Percentiles rank a stretch among this genome's conserved stretches.
phyloP scores from a whole-genome alignment of 2,888 invertebrate genomes.

The Eristalinus aeneus region DNA sequence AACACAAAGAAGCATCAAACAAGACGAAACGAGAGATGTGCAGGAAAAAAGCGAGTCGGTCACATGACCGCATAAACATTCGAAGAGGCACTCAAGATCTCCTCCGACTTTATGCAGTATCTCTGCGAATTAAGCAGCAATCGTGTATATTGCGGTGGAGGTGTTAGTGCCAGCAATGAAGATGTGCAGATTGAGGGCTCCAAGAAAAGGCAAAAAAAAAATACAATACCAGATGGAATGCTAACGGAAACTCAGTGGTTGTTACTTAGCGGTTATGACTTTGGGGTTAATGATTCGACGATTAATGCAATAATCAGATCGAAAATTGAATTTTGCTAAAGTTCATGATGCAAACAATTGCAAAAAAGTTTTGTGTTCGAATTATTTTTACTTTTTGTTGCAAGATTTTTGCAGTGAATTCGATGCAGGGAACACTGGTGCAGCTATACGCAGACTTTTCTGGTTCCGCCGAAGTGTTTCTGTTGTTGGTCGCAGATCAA shows the following conservation, averaged over 20 bases:
- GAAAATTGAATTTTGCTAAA: slow-evolving; percentile 59
- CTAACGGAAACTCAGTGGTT: slow-evolving; percentile 69
- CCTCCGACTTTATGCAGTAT: slow-evolving; percentile 16
- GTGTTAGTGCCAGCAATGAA: slow-evolving; percentile 17
- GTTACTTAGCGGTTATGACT: slow-evolving; percentile 68
- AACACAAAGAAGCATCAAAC: slow-evolving; percentile 47
- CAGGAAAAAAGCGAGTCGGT: slow-evolving; percentile 35
- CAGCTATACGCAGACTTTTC: too few species aligned
- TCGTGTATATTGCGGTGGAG: slow-evolving; percentile 24
- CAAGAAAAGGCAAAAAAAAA: not conserved
- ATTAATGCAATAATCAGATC: slow-evolving; percentile 63
- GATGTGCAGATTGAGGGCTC: not conserved
- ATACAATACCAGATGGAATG: slow-evolving; percentile 59
- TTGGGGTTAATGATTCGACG: slow-evolving; percentile 69
- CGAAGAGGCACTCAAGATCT: slow-evolving; percentile 18
- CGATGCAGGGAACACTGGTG: not conserved
- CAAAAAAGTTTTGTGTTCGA: not conserved
- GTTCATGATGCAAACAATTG: slow-evolving; percentile 11
- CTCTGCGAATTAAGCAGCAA: slow-evolving; percentile 37
- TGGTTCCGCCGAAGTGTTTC: not conserved
- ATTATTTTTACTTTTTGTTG: not conserved
- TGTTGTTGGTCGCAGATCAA: too few species aligned
- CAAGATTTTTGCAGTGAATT: not conserved
- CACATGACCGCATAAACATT: slow-evolving; percentile 59
- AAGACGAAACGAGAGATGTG: slow-evolving; percentile 47